These are phyloP conservation scores for Polyommatus icarus DNA, from an alignment of 2,888 invertebrate species.

Conservation along the genomic window DNA sequence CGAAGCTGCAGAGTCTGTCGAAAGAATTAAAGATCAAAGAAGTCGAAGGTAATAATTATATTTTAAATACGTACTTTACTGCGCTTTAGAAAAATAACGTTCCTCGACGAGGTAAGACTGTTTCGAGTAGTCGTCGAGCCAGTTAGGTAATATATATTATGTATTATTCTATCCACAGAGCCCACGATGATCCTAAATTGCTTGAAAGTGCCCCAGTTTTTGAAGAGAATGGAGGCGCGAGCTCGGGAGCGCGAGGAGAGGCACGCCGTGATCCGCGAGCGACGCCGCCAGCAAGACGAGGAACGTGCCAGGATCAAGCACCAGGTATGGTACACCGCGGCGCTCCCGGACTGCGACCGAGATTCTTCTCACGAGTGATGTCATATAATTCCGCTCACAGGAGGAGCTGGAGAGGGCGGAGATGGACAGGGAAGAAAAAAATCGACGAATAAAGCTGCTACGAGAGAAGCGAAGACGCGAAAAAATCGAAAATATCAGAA, in stretches of 20 bases:
- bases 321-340: conserved; percentile 52
- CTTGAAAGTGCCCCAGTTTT: conserved; percentile 83
- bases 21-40: conserved; percentile 71
- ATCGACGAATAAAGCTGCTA: conserved; percentile 79
- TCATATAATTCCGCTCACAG: conserved; percentile 48
- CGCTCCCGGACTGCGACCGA: not conserved
- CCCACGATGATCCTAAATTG: conserved; percentile 68
- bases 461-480: conserved; percentile 82
- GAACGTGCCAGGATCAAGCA: conserved; percentile 69
- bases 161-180: conserved; percentile 48
- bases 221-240: conserved; percentile 86
- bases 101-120: too few species aligned
- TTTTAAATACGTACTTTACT: not conserved
- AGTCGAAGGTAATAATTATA: conserved; percentile 58
- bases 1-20: conserved; percentile 77
- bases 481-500: conserved; percentile 81
- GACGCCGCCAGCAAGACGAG: conserved; percentile 73
- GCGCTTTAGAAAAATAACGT: not conserved
- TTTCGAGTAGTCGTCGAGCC: too few species aligned
- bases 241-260: conserved; percentile 83
- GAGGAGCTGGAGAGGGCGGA: conserved; percentile 73
- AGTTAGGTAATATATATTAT: too few species aligned
- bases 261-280: conserved; percentile 71
- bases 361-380: not conserved
- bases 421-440: conserved; percentile 83